A percentile compares a stretch with the other conserved stretches of the same genome.
phyloP scores from a whole-genome alignment of 1,140 invertebrate genomes.

The Drosophila yakuba region DNA sequence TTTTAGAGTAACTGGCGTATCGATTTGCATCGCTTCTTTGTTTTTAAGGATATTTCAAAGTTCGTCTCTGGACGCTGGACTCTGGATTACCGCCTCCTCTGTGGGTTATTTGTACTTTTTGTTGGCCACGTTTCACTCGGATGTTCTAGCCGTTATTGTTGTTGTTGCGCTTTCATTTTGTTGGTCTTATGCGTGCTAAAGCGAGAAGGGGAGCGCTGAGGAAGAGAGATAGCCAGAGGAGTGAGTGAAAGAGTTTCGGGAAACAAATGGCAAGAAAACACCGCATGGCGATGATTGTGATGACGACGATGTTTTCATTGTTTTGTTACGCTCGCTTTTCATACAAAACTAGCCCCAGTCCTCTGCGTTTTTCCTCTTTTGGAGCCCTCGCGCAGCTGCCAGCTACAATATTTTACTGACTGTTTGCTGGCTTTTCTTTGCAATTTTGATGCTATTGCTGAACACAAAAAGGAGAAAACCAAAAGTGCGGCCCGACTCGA shows the following conservation, averaged over 20 bases:
- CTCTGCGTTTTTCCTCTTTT: neutral
- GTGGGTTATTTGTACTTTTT: slow-evolving; percentile 47
- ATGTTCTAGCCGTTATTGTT: slow-evolving; percentile 40
- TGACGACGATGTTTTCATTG: slow-evolving; percentile 81
- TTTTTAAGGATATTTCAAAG: slow-evolving; percentile 12
- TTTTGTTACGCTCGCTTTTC: slow-evolving; percentile 70
- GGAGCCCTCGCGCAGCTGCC: slow-evolving; percentile 64
- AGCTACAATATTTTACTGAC: slow-evolving; percentile 79
- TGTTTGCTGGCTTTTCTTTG: slow-evolving; percentile 73
- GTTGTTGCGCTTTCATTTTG: slow-evolving; percentile 40
- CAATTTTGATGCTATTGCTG: slow-evolving; percentile 69
- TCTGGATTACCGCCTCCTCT: slow-evolving; percentile 6
- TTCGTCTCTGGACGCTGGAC: slow-evolving; percentile 2
- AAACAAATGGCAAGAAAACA: slow-evolving; percentile 78
- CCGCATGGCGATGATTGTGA: slow-evolving; percentile 81
- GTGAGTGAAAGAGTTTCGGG: slow-evolving; percentile 42
- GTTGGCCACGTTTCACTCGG: slow-evolving; percentile 46
- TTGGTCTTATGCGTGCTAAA: slow-evolving; percentile 35
- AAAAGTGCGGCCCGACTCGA: neutral
- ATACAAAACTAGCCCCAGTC: slow-evolving; percentile 43
- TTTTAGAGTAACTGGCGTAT: neutral
- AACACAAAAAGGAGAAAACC: slow-evolving; percentile 45
- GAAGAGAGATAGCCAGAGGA: slow-evolving; percentile 13
- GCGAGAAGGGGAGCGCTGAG: neutral
- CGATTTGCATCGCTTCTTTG: neutral